Conservation (phyloP, 1,140 invertebrate genomes). For the Dinothrombium tinctorium region DNA sequence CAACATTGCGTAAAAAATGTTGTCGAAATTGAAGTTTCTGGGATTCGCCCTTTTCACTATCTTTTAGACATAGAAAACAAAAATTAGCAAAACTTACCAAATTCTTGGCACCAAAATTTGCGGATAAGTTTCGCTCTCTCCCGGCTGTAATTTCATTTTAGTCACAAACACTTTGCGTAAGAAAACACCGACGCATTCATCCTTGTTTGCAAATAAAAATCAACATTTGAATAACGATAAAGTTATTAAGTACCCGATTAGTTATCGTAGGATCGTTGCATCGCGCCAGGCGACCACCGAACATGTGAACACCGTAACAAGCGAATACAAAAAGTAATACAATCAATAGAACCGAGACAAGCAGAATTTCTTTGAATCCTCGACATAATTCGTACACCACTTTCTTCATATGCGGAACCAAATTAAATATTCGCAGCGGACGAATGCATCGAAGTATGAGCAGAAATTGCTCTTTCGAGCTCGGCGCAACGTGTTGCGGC, state of each 20-base stretch:
- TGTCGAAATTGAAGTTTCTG: conserved; percentile 12
- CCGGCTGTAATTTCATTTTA: conserved; percentile 77
- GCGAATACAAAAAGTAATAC: conserved; percentile 98
- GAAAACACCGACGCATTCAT: conserved; percentile 84
- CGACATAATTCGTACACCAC: conserved; percentile 94
- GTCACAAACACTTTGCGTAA: conserved; percentile 85
- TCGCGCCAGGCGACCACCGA: conserved; percentile 76
- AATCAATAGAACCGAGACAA: conserved; percentile 91
- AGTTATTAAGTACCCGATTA: conserved; percentile 20
- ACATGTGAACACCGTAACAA: conserved; percentile 91
- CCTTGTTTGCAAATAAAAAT: conserved; percentile 24
- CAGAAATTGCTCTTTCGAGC: conserved; percentile 72
- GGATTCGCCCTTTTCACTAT: conserved; percentile 9
- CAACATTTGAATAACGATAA: background rate
- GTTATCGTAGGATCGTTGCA: conserved; percentile 86
- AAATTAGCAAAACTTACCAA: conserved; percentile 38
- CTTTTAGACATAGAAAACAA: background rate
- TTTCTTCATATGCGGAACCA: conserved; percentile 97
- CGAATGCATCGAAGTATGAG: conserved; percentile 91
- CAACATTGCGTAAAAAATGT: conserved; percentile 1
- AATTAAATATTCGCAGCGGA: conserved; percentile 83
- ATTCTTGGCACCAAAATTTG: conserved; percentile 87
- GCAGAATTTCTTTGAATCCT: conserved; percentile 96
- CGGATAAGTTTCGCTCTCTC: conserved; percentile 59
- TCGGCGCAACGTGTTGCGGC: conserved; percentile 49